Percentiles rank a stretch among this genome's conserved stretches.
Conservation (phyloP, 2,888 invertebrate genomes). For the Patella ulyssiponensis region DNA sequence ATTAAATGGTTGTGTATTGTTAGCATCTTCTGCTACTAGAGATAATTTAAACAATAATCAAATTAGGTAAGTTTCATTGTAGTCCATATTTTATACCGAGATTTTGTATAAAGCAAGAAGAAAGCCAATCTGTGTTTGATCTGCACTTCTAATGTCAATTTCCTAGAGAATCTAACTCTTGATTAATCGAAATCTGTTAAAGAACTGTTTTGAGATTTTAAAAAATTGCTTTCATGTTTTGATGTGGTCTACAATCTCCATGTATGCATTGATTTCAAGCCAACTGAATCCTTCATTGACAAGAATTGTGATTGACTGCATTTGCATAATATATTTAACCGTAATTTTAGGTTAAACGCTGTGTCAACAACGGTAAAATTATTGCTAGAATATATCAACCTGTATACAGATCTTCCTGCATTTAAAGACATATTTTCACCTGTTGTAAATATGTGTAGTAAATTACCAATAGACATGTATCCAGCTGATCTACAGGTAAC, state of each 20-base stretch:
- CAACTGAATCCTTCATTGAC: too few relatives aligned
- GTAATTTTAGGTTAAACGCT: constrained; percentile 46
- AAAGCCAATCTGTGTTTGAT: too few relatives aligned
- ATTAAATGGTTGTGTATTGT: not conserved
- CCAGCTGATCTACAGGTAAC: constrained; percentile 49
- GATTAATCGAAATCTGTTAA: too few relatives aligned
- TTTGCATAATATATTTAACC: not conserved
- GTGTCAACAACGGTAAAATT: constrained; percentile 44
- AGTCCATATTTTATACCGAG: too few relatives aligned
- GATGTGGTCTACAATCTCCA: too few relatives aligned
- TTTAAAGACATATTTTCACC: constrained; percentile 60
- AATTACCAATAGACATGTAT: constrained; percentile 46
- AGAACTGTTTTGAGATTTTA: too few relatives aligned
- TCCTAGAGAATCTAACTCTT: too few relatives aligned
- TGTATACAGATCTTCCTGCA: constrained; percentile 54
- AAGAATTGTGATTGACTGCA: too few relatives aligned
- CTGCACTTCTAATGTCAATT: too few relatives aligned
- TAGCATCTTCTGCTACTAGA: not conserved
- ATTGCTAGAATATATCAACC: constrained; percentile 45
- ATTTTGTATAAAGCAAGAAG: too few relatives aligned
- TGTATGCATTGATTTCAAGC: too few relatives aligned
- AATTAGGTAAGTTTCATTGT: not conserved
- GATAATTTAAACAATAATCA: not conserved
- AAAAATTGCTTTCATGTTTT: too few relatives aligned
- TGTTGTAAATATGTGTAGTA: constrained; percentile 46